A percentile compares a stretch with the other conserved stretches of the same genome.
phyloP scores from a whole-genome alignment of 1,140 invertebrate genomes.

The Tetraneura akinire region DNA sequence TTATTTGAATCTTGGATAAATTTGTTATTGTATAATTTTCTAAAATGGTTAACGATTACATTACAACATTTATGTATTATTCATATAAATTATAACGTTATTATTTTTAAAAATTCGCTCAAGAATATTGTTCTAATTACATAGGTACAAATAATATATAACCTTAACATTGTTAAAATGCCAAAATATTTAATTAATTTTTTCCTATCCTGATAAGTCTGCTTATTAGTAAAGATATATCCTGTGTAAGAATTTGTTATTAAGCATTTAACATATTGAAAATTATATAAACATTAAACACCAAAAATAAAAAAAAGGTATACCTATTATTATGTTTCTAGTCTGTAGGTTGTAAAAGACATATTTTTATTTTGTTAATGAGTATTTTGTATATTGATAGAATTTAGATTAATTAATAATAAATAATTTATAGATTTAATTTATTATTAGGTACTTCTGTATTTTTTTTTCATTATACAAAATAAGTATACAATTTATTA shows the following conservation, averaged over 20 bases:
- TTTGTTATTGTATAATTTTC: neutral
- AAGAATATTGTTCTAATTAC: neutral
- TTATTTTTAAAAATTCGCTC: neutral
- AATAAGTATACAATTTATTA: neutral
- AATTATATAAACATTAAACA: neutral
- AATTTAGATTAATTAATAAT: neutral
- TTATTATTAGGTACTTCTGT: neutral
- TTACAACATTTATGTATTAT: neutral
- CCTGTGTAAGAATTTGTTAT: neutral
- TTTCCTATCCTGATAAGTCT: neutral
- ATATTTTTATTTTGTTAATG: conserved; percentile 15
- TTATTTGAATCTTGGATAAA: neutral
- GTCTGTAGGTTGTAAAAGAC: conserved; percentile 44
- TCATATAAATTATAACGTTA: conserved; percentile 2
- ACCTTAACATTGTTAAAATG: neutral
- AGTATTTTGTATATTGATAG: conserved; percentile 10
- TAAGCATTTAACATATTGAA: neutral
- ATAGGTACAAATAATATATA: too few species aligned
- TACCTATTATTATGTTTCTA: conserved; percentile 34
- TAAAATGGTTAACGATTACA: neutral
- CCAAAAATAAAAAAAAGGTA: neutral
- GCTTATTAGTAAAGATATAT: conserved; percentile 18
- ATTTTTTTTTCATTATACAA: neutral
- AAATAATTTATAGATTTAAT: neutral
- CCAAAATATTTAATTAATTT: neutral